Evolutionary conservation across 2,888 invertebrate genomes (phyloP).

Genomic region (Luperina nickerlii): DNA sequence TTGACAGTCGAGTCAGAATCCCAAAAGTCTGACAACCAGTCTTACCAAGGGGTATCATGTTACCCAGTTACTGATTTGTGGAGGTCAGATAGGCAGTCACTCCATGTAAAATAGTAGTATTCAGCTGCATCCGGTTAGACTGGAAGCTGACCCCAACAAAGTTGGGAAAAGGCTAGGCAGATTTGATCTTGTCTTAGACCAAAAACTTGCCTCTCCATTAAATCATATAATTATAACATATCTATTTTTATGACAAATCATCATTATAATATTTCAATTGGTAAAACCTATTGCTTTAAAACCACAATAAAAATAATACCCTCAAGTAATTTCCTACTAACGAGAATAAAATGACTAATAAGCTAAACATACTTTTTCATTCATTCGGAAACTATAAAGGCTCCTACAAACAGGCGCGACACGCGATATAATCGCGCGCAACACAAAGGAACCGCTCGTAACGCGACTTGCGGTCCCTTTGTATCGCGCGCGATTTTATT

Average conservation of each 20-base stretch:
- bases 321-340: background rate
- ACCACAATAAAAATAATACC: background rate
- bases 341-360: background rate
- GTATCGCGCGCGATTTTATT: too few relatives aligned
- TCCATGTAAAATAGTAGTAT: background rate
- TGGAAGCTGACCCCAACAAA: background rate
- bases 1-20: background rate
- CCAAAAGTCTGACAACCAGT: background rate
- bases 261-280: background rate
- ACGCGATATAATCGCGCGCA: too few relatives aligned
- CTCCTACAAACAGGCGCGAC: too few relatives aligned
- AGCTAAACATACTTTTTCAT: background rate
- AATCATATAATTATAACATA: background rate
- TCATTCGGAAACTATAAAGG: constrained; percentile 15
- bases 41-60: background rate
- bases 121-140: background rate
- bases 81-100: too few relatives aligned
- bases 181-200: background rate
- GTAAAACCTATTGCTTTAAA: constrained; percentile 27
- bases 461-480: too few relatives aligned
- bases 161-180: background rate
- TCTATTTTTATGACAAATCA: constrained; percentile 8
- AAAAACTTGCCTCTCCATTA: background rate
- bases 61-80: background rate
- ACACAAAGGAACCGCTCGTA: too few relatives aligned